phyloP scores from a whole-genome alignment of 1,140 invertebrate species.

The Drosophila repleta region DNA sequence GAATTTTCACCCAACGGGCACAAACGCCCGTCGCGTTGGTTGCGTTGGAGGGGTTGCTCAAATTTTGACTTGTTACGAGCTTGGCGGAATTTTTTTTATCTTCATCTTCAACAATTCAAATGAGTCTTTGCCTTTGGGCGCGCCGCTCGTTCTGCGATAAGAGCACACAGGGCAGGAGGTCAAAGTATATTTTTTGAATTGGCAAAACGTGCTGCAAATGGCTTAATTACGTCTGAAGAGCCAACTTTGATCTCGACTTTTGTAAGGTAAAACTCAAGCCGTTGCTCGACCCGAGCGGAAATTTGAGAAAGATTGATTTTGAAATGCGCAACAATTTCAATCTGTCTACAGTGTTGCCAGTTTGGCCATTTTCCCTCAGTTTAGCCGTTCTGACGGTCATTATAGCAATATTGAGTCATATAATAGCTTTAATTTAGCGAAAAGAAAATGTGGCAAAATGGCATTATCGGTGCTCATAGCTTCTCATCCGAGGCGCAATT shows the following conservation, averaged over 20 bases:
- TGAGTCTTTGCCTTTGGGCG: conserved; percentile 49
- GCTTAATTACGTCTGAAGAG: conserved; percentile 71
- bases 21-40: conserved; percentile 19
- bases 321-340: conserved; percentile 31
- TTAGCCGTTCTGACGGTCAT: too few species aligned
- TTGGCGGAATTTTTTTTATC: conserved; percentile 19
- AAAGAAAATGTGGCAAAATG: too few species aligned
- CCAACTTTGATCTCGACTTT: conserved; percentile 66
- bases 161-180: conserved; percentile 35
- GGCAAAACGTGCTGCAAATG: conserved; percentile 77
- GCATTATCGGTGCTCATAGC: too few species aligned
- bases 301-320: conserved; percentile 5
- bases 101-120: conserved; percentile 35
- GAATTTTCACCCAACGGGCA: conserved; percentile 69
- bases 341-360: too few species aligned
- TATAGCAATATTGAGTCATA: too few species aligned
- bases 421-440: too few species aligned
- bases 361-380: too few species aligned
- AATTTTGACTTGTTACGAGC: conserved; percentile 42
- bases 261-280: conserved; percentile 22
- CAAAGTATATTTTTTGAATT: conserved; percentile 67
- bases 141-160: conserved; percentile 52
- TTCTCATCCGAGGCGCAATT: too few species aligned
- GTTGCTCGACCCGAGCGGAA: not conserved
- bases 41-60: conserved; percentile 32